Percentiles rank a stretch among this genome's conserved stretches.
Conservation (phyloP, 1,140 invertebrate species). For the Drosophila repletoides region DNA sequence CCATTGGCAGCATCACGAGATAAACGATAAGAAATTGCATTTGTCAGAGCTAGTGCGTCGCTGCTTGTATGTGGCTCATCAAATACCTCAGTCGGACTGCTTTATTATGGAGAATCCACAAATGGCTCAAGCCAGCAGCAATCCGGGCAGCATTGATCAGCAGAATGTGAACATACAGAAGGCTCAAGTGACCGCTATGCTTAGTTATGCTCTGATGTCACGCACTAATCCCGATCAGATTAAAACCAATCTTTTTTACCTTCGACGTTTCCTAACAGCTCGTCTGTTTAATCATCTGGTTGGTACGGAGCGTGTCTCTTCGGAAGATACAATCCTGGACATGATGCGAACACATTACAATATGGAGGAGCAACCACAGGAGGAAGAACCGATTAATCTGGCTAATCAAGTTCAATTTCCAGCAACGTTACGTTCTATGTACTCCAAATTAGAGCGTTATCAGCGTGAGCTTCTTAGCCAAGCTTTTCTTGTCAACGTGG, state of each 20-base stretch:
- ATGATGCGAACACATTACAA: constrained; percentile 63
- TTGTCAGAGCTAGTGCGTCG: constrained; percentile 62
- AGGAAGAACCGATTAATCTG: not conserved
- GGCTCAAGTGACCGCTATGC: constrained; percentile 63
- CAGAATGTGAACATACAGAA: constrained; percentile 80
- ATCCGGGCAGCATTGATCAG: constrained; percentile 73
- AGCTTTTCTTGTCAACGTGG: constrained; percentile 65
- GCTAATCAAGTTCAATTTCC: constrained; percentile 58
- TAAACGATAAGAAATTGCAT: constrained; percentile 76
- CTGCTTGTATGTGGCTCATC: constrained; percentile 61
- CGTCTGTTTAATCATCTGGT: constrained; percentile 73
- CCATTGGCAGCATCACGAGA: constrained; percentile 74
- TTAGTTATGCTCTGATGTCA: constrained; percentile 60
- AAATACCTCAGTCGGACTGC: constrained; percentile 72
- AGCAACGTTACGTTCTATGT: constrained; percentile 37
- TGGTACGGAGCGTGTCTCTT: constrained; percentile 70
- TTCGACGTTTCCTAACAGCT: constrained; percentile 64
- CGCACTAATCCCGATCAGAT: constrained; percentile 16
- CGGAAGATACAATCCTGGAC: constrained; percentile 59
- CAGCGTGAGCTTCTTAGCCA: constrained; percentile 73
- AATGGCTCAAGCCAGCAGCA: constrained; percentile 64
- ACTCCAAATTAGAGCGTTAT: constrained; percentile 50
- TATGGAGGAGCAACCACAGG: constrained; percentile 16
- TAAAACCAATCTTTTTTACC: constrained; percentile 56
- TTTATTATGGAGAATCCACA: constrained; percentile 77